Base-by-base conservation (phyloP, 2,113 vertebrate genomes). In the Syrmaticus mikado region DNA sequence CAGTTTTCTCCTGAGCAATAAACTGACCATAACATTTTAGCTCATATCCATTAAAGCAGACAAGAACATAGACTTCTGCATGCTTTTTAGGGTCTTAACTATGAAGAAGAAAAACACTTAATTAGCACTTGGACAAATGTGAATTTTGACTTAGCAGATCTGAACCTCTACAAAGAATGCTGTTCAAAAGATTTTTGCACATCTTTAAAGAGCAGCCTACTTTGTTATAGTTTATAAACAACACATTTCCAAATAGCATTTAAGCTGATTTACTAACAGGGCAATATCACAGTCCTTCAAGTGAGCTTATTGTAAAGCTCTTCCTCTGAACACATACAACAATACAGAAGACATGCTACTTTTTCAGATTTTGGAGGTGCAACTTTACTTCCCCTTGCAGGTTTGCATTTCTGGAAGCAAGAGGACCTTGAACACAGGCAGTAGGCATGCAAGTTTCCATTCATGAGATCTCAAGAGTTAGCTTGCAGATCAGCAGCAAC, bases 261-360 rank as follows among this genome's bases (percentile, higher is more conserved):
- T 73, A 38, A 76, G 11, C 8, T 61, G 19, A 38, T 8, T 53
- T 53, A 87, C 5, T 53, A 58, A 70, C 2, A 58, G 30, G 48
- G 25, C 6, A 88, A 6, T 21, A 93, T 62, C 18, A 38, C 18
- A 77, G 0, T 22, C 48, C 14, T 87, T 82, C 25, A 34, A 76
- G 57, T 0, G 0, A 87, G 28, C 12, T 65, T 76, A 57, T 5
- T 70, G 64, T 2, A 1, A 19, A 70, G 77, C 1, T 2, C 48
- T 85, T 85, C 46, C 48, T 60, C 13, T 62, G 25, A 90, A 70
- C 32, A 82, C 9, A 57, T 18, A 61, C 1, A 34, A 15, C 79
- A 30, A 66, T 53, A 45, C 22, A 90, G 34, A 82, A 89, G 22
- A 41, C 20, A 27, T 1, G 8, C 34, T 65, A 82, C 3, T 46